Conservation (phyloP, 2,797 vertebrate genomes). For the Menidia menidia region DNA sequence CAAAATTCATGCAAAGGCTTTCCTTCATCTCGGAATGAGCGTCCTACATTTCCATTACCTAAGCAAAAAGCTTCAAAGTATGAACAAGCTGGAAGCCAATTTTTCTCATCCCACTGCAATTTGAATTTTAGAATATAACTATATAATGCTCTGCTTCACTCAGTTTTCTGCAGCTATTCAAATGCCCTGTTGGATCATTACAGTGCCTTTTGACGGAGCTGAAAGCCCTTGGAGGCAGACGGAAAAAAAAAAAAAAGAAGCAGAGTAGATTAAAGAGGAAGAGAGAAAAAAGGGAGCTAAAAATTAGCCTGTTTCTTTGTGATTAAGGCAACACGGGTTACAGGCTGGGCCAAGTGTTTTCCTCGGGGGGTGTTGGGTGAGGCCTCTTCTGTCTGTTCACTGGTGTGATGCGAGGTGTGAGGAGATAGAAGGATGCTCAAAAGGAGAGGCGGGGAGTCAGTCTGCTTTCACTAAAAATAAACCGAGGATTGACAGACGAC, state of each 20-base stretch:
- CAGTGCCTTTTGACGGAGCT: conserved; percentile 43
- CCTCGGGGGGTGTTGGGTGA: conserved; percentile 11
- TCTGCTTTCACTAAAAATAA: conserved; percentile 21
- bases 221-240: conserved; percentile 27
- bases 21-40: conserved; percentile 18
- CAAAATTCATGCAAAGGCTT: background rate
- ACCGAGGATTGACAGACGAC: conserved; percentile 21
- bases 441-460: conserved; percentile 21
- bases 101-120: conserved; percentile 29
- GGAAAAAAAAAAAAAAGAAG: conserved; percentile 41
- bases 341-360: conserved; percentile 14
- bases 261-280: conserved; percentile 13
- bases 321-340: conserved; percentile 25
- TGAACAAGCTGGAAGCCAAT: conserved; percentile 25
- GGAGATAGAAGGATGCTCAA: conserved; percentile 13
- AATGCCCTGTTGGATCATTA: conserved; percentile 38
- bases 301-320: conserved; percentile 31
- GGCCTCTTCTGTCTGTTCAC: conserved; percentile 22
- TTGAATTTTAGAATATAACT: conserved; percentile 48
- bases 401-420: conserved; percentile 23
- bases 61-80: conserved; percentile 16
- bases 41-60: conserved; percentile 9
- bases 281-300: conserved; percentile 18
- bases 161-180: conserved; percentile 43
- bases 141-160: conserved; percentile 51